These are phyloP conservation scores for Trididemnum clinides DNA, from an alignment of 23 tunicate species.

Conservation along the genomic window DNA sequence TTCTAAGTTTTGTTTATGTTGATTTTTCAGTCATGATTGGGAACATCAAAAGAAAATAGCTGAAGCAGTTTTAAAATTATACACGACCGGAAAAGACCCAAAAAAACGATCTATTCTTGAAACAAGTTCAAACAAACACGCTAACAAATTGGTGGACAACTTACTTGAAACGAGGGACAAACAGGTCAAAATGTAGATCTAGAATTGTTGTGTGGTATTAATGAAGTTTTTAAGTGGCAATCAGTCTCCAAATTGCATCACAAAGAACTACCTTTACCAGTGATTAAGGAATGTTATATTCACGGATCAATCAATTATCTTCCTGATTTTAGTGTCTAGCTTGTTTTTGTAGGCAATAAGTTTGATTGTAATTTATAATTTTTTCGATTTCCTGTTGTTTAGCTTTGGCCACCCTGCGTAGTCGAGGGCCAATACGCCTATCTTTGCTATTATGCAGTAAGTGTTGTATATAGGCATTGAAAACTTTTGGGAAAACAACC, in stretches of 20 bases:
- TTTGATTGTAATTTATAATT: too few relatives aligned
- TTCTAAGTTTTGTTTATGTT: too few relatives aligned
- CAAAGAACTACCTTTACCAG: not conserved
- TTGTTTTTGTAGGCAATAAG: too few relatives aligned
- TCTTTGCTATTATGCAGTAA: too few relatives aligned
- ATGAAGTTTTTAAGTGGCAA: not conserved
- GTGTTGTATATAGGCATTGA: too few relatives aligned
- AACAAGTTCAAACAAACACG: not conserved
- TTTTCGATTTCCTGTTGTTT: too few relatives aligned
- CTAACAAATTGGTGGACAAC: not conserved
- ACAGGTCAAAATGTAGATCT: not conserved
- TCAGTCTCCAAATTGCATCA: not conserved
- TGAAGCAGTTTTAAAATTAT: not conserved
- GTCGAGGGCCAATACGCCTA: too few relatives aligned
- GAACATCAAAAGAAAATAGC: not conserved
- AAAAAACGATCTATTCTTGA: not conserved
- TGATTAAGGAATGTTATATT: too few relatives aligned
- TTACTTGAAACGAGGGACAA: not conserved
- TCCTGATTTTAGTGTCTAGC: too few relatives aligned
- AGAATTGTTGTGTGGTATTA: not conserved
- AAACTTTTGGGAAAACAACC: too few relatives aligned
- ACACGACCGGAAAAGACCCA: conserved; percentile 31
- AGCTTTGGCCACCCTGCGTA: too few relatives aligned
- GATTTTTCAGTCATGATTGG: not conserved
- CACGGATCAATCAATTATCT: too few relatives aligned